These are phyloP conservation scores for Cataglyphis hispanica DNA, from an alignment of 1,140 invertebrate genomes.

Conservation along the genomic window DNA sequence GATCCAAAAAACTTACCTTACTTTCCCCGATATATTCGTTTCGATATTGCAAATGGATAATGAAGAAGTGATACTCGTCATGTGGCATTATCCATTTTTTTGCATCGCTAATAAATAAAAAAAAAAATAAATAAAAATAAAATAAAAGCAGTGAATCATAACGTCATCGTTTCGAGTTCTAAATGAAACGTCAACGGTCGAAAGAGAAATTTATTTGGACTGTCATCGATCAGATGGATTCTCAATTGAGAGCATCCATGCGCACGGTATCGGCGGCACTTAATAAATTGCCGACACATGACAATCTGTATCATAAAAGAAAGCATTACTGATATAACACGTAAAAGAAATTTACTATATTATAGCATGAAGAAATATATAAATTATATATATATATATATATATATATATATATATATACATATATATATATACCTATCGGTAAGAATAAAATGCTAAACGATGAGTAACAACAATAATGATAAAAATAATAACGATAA, in stretches of 20 bases:
- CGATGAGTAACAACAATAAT: conserved; percentile 67
- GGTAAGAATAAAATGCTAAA: conserved; percentile 63
- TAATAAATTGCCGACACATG: conserved; percentile 77
- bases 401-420: conserved; percentile 37
- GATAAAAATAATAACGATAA: conserved; percentile 66
- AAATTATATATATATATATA: conserved; percentile 62
- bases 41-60: not conserved
- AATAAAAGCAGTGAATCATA: not conserved
- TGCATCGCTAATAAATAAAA: not conserved
- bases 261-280: conserved; percentile 52
- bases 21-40: not conserved
- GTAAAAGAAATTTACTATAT: conserved; percentile 59
- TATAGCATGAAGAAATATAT: conserved; percentile 66
- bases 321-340: conserved; percentile 73
- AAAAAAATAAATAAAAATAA: not conserved
- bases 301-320: conserved; percentile 83
- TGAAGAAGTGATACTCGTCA: not conserved
- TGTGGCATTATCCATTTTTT: not conserved
- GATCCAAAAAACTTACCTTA: no score
- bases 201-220: conserved; percentile 13
- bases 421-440: conserved; percentile 1
- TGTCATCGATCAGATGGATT: conserved; percentile 13
- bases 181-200: not conserved
- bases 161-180: not conserved
- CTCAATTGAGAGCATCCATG: not conserved